phyloP scores from a whole-genome alignment of 2,797 vertebrate species.

The Selene dorsalis region DNA sequence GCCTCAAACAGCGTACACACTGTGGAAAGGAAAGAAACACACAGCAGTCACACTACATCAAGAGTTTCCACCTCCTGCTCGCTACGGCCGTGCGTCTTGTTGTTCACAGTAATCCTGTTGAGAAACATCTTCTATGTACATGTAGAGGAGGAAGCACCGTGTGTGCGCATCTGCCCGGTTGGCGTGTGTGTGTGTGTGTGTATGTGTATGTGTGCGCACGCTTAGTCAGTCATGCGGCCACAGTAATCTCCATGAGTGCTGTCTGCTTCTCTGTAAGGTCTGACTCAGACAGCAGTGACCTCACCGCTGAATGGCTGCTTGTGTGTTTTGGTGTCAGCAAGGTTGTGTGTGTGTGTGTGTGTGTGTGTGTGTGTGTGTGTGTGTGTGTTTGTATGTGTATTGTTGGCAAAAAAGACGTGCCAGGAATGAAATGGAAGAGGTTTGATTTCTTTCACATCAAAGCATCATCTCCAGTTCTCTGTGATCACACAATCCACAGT shows the following conservation, averaged over 20 bases:
- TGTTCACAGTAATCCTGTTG: slow-evolving; percentile 44
- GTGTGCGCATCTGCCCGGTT: not conserved
- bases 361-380: slow-evolving; percentile 30
- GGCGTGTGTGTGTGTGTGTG: slow-evolving; percentile 2
- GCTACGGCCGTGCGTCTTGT: slow-evolving; percentile 27
- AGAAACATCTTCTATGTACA: slow-evolving; percentile 34
- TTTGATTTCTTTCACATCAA: slow-evolving; percentile 31
- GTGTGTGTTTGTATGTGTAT: slow-evolving; percentile 8
- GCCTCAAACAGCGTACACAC: slow-evolving; percentile 24
- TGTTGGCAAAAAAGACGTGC: not conserved
- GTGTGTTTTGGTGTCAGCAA: slow-evolving; percentile 51
- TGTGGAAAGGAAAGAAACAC: not conserved
- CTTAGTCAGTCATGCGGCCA: slow-evolving; percentile 52
- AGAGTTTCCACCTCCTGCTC: slow-evolving; percentile 30
- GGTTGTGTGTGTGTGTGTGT: slow-evolving; percentile 28
- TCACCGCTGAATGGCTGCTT: slow-evolving; percentile 58
- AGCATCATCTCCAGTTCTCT: not conserved
- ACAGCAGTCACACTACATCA: slow-evolving; percentile 22
- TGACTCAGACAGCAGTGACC: slow-evolving; percentile 74
- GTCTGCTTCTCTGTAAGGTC: slow-evolving; percentile 54
- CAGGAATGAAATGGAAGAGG: slow-evolving; percentile 12
- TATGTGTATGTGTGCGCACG: slow-evolving; percentile 19
- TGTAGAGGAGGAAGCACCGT: slow-evolving; percentile 35
- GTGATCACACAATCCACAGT: not conserved
- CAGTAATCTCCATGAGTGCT: slow-evolving; percentile 68